A percentile compares a stretch with the other conserved stretches of the same genome.
These are phyloP conservation scores for Chironex yamaguchii DNA, from an alignment of 30 jellyfish, hydroid and myxozoan genomes.

Conservation along the genomic window DNA sequence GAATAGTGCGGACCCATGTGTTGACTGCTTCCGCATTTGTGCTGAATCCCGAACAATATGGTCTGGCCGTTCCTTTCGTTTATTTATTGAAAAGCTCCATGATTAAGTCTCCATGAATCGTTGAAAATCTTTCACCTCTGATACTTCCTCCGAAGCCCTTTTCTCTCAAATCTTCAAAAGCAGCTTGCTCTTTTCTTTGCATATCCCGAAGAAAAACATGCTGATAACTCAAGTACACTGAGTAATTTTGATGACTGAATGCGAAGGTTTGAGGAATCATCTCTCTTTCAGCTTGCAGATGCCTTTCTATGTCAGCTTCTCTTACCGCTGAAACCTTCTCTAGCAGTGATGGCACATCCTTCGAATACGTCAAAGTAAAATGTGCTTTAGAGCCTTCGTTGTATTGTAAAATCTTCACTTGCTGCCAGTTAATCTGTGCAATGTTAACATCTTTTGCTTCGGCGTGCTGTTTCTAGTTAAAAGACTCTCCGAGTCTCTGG, in stretches of 20 bases:
- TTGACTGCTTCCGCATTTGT: constrained; percentile 24
- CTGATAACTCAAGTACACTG: constrained; percentile 16
- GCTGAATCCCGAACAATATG: constrained; percentile 52
- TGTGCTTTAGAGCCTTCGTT: constrained; percentile 34
- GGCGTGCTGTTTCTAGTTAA: no score
- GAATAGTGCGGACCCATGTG: constrained; percentile 25
- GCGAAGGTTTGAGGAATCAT: constrained; percentile 51
- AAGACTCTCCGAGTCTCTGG: no score
- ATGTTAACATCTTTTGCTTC: no score
- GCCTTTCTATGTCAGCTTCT: neutral
- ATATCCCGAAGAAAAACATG: neutral
- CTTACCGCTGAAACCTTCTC: constrained; percentile 16
- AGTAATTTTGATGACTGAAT: constrained; percentile 24
- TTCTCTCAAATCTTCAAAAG: constrained; percentile 40
- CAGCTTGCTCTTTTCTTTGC: no score
- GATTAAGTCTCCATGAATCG: constrained; percentile 44
- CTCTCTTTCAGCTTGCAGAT: constrained; percentile 50
- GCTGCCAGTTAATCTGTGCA: constrained; percentile 18
- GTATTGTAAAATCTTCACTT: constrained; percentile 17
- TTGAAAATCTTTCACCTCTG: constrained; percentile 41
- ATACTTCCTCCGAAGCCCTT: constrained; percentile 49
- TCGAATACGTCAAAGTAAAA: constrained; percentile 2
- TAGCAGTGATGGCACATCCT: constrained; percentile 34
- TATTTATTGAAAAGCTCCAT: constrained; percentile 34
- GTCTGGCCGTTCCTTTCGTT: constrained; percentile 45